phyloP scores from a whole-genome alignment of 1,140 invertebrate species.

The Neodiprion virginianus region DNA sequence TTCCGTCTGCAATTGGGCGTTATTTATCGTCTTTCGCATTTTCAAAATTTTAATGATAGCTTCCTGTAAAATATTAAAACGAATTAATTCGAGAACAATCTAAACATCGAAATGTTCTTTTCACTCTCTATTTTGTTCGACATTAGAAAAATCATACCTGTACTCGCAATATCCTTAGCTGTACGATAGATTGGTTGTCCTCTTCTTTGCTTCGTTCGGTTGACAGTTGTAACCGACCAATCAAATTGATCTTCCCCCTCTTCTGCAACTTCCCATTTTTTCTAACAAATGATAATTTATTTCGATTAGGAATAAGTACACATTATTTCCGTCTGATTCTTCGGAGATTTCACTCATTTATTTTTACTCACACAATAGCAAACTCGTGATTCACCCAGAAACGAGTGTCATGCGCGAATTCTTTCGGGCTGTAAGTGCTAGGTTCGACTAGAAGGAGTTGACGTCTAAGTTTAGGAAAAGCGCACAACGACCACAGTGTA shows the following conservation, averaged over 20 bases:
- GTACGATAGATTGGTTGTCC: slow-evolving; percentile 97
- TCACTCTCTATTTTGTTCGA: not conserved
- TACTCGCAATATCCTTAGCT: slow-evolving; percentile 89
- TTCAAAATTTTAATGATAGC: slow-evolving; percentile 99
- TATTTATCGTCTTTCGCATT: slow-evolving; percentile 94
- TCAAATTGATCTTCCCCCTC: slow-evolving; percentile 91
- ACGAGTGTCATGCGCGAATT: slow-evolving; percentile 90
- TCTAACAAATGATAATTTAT: slow-evolving; percentile 48
- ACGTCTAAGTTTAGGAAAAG: slow-evolving; percentile 96
- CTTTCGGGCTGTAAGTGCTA: slow-evolving; percentile 84
- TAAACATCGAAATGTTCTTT: too few species aligned
- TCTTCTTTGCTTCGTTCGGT: slow-evolving; percentile 96
- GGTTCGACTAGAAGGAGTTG: slow-evolving; percentile 88
- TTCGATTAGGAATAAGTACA: slow-evolving; percentile 17
- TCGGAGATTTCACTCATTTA: too few species aligned
- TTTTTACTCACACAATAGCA: slow-evolving; percentile 73
- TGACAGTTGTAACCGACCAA: slow-evolving; percentile 92
- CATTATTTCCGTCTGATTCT: not conserved
- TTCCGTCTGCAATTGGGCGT: slow-evolving; percentile 95
- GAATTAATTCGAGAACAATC: slow-evolving; percentile 18
- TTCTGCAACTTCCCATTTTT: slow-evolving; percentile 96
- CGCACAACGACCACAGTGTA: slow-evolving; percentile 96
- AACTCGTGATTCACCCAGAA: slow-evolving; percentile 99
- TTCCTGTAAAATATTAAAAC: slow-evolving; percentile 70
- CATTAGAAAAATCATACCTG: slow-evolving; percentile 65